Conservation (phyloP, 2,888 invertebrate genomes). For the Stramonita haemastoma region DNA sequence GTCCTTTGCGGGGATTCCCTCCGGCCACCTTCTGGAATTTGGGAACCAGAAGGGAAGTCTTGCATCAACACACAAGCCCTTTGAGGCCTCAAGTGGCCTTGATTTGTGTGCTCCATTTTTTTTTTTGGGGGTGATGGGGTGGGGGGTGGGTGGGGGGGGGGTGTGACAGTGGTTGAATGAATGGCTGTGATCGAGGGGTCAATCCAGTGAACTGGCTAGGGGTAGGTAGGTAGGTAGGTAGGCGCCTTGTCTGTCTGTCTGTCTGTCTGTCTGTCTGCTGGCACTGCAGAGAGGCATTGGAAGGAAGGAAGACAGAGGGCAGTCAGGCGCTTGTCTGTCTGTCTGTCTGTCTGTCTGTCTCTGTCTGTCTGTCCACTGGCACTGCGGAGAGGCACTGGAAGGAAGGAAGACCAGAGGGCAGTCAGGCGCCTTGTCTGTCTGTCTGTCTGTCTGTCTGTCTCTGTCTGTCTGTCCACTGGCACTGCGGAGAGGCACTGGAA, state of each 20-base stretch:
- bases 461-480: not conserved
- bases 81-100: constrained; percentile 14
- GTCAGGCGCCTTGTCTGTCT: not conserved
- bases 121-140: too few species aligned
- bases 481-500: not conserved
- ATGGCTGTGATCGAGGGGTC: not conserved
- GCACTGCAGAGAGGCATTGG: not conserved
- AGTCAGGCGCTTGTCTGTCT: too few species aligned
- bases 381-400: too few species aligned
- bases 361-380: too few species aligned
- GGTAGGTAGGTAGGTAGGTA: too few species aligned
- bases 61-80: constrained; percentile 11
- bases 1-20: not conserved
- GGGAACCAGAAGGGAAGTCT: not conserved
- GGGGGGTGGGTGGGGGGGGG: too few species aligned
- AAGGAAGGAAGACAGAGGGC: too few species aligned
- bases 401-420: too few species aligned
- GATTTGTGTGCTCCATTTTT: not conserved
- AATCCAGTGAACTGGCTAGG: not conserved
- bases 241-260: not conserved
- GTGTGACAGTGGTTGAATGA: not conserved
- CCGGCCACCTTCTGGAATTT: too few species aligned
- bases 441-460: too few species aligned
- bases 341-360: too few species aligned
- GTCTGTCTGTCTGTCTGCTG: not conserved